Base-by-base conservation (phyloP, 2,888 invertebrate species). In the Fissipunctia ypsillon region DNA sequence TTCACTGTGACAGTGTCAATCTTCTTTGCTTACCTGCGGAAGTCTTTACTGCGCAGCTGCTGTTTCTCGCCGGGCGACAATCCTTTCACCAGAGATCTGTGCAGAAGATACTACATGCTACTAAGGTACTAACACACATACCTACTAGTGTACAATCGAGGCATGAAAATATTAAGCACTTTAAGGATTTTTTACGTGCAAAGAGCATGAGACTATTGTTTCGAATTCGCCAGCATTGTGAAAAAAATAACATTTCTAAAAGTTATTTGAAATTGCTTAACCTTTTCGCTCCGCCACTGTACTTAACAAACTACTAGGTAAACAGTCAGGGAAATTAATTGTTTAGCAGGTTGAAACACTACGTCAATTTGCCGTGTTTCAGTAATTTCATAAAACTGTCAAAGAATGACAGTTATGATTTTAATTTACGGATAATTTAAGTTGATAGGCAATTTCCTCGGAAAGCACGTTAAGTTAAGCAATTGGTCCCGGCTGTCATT, bases 91-190 rank as follows among this genome's bases (percentile, higher is more conserved):
- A 66, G 52, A 52, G 67, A 65, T 70, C 81, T 81, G 81, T 59
- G 80, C n/a, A 69, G 14, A 80, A 68, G 12, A 80, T n/a, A 73
- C 66, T 59, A 48, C 81, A 74, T 80, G 81, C 81, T 63, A 64
- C 66, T 57, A 50, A 69, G 5, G 35, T 41, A 52, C 70, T 50
- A 52, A 66, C 54, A 76, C 52, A 81, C 31, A 76, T 48, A 81
- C 31, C 52, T 1, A 50, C 80, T 50, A 78, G 14, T 19, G 14
- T 28, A n/a, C 69, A 35, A 7, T 69, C 6, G n/a, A 25, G 14
- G 56, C n/a, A 35, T 25, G 22, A 14, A 69, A 50, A 45, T 6
- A 25, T 31, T 22, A 38, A 31, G 31, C 54, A 56, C 3, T 16
- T 28, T 25, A 6, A 16, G 16, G n/a, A 14, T 16, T 1, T 64